Evolutionary conservation across 2,797 vertebrate species (phyloP), one percentile per base, ranked within the genome.

Genomic region (Rachycentron canadum): DNA sequence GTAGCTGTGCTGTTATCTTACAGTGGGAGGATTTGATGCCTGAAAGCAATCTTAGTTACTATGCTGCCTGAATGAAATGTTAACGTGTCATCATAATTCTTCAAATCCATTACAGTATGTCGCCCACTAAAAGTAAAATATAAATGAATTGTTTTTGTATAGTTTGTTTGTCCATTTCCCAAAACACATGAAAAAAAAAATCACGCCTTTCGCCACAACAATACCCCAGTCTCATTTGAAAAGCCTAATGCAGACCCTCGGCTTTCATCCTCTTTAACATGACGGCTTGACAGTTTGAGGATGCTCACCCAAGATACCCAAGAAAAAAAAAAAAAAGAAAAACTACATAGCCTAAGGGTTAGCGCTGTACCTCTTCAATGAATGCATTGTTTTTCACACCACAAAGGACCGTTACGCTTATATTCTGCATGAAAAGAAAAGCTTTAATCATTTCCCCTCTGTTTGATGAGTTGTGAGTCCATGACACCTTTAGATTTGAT

Each of bases 211-310:
- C 12, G 4, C 14, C 21, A 55, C 36, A 65, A 56, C 53, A 11
- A 10, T 28, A 58, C n/a, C 45, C 9, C 47, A 4, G 71, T 71
- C 72, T 88, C 56, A 64, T 76, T 43, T 75, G 23, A 78, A 65
- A 73, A 66, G 45, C 73, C 41, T 53, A 65, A 79, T 74, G 66
- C 28, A 85, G 67, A 87, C 47, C 59, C 41, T 30, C 60, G 69
- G 63, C 62, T 69, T 79, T 82, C 28, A 76, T 79, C 47, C 52
- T 50, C 28, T 73, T 76, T 40, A 76, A 86, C 67, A 45, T 81
- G 88, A 88, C 82, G 87, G 77, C 79, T 88, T 89, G 85, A 90
- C 86, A 89, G 87, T 85, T 89, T 91, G 82, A 87, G 82, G 86
- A 89, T 90, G 76, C 71, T 67, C 71, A 83, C 50, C 69, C 73